Conservation (phyloP, 2,888 invertebrate species). For the Chromoteleia sp. region DNA sequence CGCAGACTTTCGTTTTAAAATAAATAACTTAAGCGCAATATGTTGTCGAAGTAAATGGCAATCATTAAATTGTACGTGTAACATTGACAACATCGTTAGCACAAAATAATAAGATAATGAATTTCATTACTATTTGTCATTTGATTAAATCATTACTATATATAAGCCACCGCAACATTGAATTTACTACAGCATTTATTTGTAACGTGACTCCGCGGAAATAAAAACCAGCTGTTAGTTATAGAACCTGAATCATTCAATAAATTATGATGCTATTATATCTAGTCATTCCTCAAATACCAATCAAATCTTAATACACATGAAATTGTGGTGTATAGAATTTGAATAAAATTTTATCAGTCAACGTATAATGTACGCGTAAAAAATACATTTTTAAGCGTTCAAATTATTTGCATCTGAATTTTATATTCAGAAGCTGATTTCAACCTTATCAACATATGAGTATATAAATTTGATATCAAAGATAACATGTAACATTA, state of each 20-base stretch:
- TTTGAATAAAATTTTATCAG: not conserved
- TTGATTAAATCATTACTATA: constrained; percentile 83
- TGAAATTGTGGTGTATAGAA: not conserved
- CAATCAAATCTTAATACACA: constrained; percentile 22
- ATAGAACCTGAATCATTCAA: constrained; percentile 11
- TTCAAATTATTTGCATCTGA: not conserved
- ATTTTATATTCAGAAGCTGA: constrained; percentile 7
- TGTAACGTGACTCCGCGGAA: constrained; percentile 83
- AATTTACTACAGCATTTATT: constrained; percentile 77
- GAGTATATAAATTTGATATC: not conserved
- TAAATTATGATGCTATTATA: constrained; percentile 15
- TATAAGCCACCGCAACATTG: constrained; percentile 76
- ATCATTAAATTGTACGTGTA: constrained; percentile 21
- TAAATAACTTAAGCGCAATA: constrained; percentile 13
- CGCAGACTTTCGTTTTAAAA: not conserved
- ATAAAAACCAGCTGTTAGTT: constrained; percentile 72
- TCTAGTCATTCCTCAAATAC: constrained; percentile 4
- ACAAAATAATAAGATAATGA: constrained; percentile 37
- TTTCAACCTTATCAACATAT: not conserved
- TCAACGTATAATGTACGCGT: not conserved
- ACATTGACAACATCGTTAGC: constrained; percentile 40
- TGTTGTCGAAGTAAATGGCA: constrained; percentile 24
- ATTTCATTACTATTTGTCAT: constrained; percentile 67
- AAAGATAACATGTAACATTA: constrained; percentile 11
- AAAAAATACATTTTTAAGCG: not conserved